Conservation (phyloP, 2,888 invertebrate species). For the Darwinula stevensoni region DNA sequence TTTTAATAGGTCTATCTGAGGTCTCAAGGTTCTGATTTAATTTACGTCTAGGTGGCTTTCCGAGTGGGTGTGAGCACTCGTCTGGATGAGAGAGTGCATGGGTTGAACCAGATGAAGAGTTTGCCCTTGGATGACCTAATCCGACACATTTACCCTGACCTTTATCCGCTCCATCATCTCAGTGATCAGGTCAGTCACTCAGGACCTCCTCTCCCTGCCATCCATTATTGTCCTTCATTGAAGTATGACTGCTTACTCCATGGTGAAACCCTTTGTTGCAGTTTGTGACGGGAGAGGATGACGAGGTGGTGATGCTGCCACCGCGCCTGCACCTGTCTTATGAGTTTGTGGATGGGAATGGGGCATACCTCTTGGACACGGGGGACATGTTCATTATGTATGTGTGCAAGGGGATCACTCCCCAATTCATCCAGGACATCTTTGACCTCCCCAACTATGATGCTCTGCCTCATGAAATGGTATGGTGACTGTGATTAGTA, state of each 20-base stretch:
- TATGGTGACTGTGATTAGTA: no score
- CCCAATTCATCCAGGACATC: constrained; percentile 39
- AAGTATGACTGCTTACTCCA: no score
- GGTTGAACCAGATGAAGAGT: constrained; percentile 77
- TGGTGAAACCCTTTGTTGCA: no score
- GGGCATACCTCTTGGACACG: constrained; percentile 70
- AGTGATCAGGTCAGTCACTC: constrained; percentile 20
- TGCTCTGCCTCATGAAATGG: constrained; percentile 33
- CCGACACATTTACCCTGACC: constrained; percentile 61
- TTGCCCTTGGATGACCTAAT: constrained; percentile 48
- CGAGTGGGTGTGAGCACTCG: constrained; percentile 58
- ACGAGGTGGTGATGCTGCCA: constrained; percentile 21
- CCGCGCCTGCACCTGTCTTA: constrained; percentile 58
- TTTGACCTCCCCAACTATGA: constrained; percentile 42
- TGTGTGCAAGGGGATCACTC: constrained; percentile 45
- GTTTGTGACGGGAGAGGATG: no score
- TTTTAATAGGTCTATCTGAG: no score
- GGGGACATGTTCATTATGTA: constrained; percentile 51
- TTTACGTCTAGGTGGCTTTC: constrained; percentile 62
- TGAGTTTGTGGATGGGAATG: constrained; percentile 33
- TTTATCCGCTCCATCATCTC: constrained; percentile 57
- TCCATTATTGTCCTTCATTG: constrained; percentile 4
- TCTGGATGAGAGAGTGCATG: constrained; percentile 68
- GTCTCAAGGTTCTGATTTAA: no score
- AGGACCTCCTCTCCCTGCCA: constrained; percentile 3